phyloP scores from a whole-genome alignment of 1,140 invertebrate genomes.

The Dryas iulia region DNA sequence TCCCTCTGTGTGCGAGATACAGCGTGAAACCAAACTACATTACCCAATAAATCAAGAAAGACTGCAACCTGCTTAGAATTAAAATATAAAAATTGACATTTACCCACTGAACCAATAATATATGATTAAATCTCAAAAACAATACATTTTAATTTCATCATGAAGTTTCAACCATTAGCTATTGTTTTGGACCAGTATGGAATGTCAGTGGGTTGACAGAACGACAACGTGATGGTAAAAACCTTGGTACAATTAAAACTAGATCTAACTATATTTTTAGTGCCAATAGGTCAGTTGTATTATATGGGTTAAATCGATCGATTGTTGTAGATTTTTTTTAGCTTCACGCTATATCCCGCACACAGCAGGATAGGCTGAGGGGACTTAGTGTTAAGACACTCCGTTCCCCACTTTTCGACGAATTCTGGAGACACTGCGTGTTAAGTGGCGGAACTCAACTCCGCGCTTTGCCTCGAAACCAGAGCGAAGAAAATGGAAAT shows the following conservation, averaged over 20 bases:
- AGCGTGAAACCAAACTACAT: neutral
- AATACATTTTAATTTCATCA: neutral
- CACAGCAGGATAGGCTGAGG: no score
- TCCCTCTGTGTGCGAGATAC: no score
- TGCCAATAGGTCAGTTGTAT: neutral
- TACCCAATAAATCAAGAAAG: neutral
- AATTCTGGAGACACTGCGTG: no score
- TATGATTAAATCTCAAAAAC: neutral
- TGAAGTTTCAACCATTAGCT: neutral
- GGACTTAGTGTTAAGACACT: no score
- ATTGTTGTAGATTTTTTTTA: no score
- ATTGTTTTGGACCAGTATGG: conserved; percentile 22
- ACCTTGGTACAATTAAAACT: conserved; percentile 7
- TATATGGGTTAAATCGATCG: no score
- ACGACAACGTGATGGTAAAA: conserved; percentile 21
- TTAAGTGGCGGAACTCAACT: no score
- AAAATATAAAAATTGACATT: neutral
- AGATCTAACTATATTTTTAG: neutral
- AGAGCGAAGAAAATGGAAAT: no score
- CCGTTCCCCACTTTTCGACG: no score
- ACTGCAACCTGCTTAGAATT: neutral
- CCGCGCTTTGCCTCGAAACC: no score
- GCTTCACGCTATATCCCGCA: no score
- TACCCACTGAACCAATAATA: neutral
- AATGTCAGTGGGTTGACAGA: conserved; percentile 23